Percentiles rank a stretch among this genome's conserved stretches.
Conservation (phyloP, 1,140 invertebrate genomes). For the Heliconius hewitsoni region DNA sequence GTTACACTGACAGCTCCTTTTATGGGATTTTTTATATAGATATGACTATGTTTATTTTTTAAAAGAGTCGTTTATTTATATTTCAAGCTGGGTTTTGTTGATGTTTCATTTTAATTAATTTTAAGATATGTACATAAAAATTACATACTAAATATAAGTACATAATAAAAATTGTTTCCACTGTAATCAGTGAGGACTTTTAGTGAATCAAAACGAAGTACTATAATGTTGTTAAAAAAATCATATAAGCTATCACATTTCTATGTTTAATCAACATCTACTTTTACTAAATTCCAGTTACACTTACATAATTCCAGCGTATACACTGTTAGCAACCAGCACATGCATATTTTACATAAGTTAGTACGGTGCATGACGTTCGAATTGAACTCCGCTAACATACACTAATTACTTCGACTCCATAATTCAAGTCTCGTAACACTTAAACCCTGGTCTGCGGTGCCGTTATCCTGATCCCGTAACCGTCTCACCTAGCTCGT, state of each 20-base stretch:
- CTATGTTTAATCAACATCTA: not conserved
- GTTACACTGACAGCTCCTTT: not conserved
- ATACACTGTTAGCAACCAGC: not conserved
- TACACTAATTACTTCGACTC: conserved; percentile 22
- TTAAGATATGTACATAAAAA: too few relatives aligned
- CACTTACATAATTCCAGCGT: not conserved
- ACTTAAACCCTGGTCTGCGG: conserved; percentile 27
- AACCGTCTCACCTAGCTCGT: conserved; percentile 16
- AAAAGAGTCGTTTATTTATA: too few relatives aligned
- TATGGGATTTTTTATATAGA: not conserved
- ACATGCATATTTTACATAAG: not conserved
- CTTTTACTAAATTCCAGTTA: not conserved
- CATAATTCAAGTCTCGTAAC: conserved; percentile 25
- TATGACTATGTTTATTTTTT: not conserved
- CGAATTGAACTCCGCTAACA: not conserved
- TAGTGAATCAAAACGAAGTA: not conserved
- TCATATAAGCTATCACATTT: not conserved
- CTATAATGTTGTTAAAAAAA: not conserved
- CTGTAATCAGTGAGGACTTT: too few relatives aligned
- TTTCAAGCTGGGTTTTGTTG: too few relatives aligned
- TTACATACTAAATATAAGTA: too few relatives aligned
- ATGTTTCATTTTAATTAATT: too few relatives aligned
- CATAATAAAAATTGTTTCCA: too few relatives aligned
- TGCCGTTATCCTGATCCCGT: conserved; percentile 35
- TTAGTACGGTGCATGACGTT: not conserved